Evolutionary conservation across 1,140 invertebrate genomes (phyloP), one percentile per base, ranked within the genome.

Genomic region (Papilio machaon): DNA sequence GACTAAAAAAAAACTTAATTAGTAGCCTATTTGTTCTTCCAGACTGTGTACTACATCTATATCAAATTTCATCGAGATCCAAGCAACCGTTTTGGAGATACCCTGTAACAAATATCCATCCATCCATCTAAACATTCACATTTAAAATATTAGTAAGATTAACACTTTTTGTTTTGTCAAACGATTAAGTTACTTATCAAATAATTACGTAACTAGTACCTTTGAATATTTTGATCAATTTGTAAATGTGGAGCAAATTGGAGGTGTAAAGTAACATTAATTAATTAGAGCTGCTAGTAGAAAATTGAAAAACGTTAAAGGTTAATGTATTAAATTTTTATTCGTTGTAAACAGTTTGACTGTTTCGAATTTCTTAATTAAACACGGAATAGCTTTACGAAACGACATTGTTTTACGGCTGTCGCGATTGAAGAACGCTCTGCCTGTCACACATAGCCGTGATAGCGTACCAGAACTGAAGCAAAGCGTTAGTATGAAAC

Each of bases 401-500:
- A 70, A 70, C 15, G 64, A 70, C 64, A 70, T 70, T 70, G 64
- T 70, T 70, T 70, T 70, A 70, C 64, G 30, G 13, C 64, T 35
- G 64, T 35, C 35, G 30, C 30, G 30, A 70, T 19, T 15, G 49
- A 19, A 58, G 17, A 17, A 58, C 54, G 17, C 17, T 19, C 17
- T 58, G n/a, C 54, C 8, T 10, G 54, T 58, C 8, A 58, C 54
- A 58, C 54, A 54, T 17, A 19, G 8, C 54, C 8, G 54, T 19
- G 54, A 58, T 49, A 49, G 46, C 46, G 46, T 10, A 54, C 52
- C 6, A 17, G n/a, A 58, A 58, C 54, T 58, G n/a, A 17, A 52
- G 0, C 6, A 13, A 58, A 58, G 54, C 54, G n/a, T 58, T 19
- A 6, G 8, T 19, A 58, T 58, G n/a, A 54, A 54, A 54, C 52